Percentiles rank a stretch among this genome's conserved stretches.
Evolutionary conservation across 2,888 invertebrate genomes (phyloP).

Genomic region (Agrochola lota): DNA sequence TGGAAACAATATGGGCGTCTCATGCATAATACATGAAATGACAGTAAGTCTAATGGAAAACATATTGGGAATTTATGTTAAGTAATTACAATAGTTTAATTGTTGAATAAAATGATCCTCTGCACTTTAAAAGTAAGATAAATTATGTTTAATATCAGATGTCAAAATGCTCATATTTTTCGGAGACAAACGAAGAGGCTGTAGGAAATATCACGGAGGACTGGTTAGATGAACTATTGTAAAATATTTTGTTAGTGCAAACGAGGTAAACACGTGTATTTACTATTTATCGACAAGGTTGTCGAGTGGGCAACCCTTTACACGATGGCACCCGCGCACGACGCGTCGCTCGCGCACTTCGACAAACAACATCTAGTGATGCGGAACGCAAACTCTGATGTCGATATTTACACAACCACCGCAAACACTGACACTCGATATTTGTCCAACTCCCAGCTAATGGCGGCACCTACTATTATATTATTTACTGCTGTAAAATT

Average conservation of each 20-base stretch:
- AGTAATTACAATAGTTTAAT: conserved; percentile 85
- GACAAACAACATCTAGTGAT: conserved; percentile 89
- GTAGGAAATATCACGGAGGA: conserved; percentile 60
- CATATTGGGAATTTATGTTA: conserved; percentile 83
- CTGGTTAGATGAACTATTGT: conserved; percentile 72
- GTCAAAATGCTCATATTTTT: conserved; percentile 42
- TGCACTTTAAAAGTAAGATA: conserved; percentile 57
- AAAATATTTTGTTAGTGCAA: conserved; percentile 84
- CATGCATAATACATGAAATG: conserved; percentile 84
- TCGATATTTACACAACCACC: conserved; percentile 87
- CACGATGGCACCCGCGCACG: conserved; percentile 80
- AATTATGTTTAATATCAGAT: conserved; percentile 52
- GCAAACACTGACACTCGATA: conserved; percentile 88
- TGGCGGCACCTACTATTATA: conserved; percentile 78
- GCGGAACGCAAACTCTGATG: conserved; percentile 89
- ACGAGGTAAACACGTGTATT: conserved; percentile 81
- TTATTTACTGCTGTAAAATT: conserved; percentile 82
- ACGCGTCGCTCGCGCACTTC: conserved; percentile 78
- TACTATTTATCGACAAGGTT: conserved; percentile 85
- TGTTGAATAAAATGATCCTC: conserved; percentile 69
- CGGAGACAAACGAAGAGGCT: conserved; percentile 27
- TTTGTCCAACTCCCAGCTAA: conserved; percentile 88
- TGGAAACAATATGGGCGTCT: conserved; percentile 86
- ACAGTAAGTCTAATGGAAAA: conserved; percentile 80
- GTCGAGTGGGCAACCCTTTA: conserved; percentile 88